Conservation (phyloP, 2,888 invertebrate species). For the Tyria jacobaeae region DNA sequence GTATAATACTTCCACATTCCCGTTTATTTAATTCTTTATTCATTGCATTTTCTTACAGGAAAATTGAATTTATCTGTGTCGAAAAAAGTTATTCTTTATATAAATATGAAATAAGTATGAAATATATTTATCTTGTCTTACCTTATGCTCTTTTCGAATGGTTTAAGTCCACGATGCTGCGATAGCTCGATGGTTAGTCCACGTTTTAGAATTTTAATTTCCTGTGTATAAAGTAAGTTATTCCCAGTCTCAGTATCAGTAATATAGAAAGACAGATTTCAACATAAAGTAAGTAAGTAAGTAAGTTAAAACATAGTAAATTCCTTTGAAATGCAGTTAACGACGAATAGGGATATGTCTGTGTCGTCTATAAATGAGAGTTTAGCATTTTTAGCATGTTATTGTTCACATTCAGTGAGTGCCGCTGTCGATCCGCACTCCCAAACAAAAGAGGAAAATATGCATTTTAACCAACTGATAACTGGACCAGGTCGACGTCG, state of each 20-base stretch:
- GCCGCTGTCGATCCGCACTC: conserved; percentile 64
- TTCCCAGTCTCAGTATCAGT: conserved; percentile 5
- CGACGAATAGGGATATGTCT: conserved; percentile 58
- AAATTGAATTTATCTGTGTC: too few relatives aligned
- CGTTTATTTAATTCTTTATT: too few relatives aligned
- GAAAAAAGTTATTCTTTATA: too few relatives aligned
- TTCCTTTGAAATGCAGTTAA: conserved; percentile 52
- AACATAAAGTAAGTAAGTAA: conserved; percentile 13
- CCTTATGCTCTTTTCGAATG: background rate
- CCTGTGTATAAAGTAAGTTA: background rate
- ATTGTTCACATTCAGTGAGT: conserved; percentile 52
- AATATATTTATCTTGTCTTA: background rate
- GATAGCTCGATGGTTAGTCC: too few relatives aligned
- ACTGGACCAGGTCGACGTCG: conserved; percentile 69
- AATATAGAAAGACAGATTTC: conserved; percentile 5
- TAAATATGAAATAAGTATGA: too few relatives aligned
- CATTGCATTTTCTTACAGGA: too few relatives aligned
- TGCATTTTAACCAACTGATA: conserved; percentile 84
- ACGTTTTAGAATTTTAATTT: background rate
- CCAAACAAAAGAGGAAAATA: conserved; percentile 81
- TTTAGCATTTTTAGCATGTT: conserved; percentile 75
- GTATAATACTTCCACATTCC: too few relatives aligned
- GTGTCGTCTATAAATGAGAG: conserved; percentile 74
- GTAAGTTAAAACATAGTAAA: conserved; percentile 30
- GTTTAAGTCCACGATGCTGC: background rate